These are phyloP conservation scores for Chiloscyllium plagiosum DNA, from an alignment of 2,113 vertebrate species.

Conservation along the genomic window DNA sequence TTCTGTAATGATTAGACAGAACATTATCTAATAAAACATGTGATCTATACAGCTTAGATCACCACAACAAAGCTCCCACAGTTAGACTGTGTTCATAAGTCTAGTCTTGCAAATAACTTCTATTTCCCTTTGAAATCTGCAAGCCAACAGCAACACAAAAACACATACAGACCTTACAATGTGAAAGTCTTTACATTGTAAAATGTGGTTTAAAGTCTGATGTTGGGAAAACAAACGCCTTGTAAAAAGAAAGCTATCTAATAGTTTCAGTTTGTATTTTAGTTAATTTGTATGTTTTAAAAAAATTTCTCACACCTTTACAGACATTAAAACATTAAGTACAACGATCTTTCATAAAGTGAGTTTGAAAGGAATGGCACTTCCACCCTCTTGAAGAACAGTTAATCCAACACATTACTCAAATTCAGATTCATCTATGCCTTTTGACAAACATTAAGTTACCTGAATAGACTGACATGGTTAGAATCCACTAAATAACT, in stretches of 20 bases:
- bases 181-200: not conserved
- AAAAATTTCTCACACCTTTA: not conserved
- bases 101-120: not conserved
- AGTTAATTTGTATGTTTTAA: not conserved
- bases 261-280: not conserved
- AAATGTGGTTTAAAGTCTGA: not conserved
- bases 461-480: not conserved
- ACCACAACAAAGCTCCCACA: not conserved
- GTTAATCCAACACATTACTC: not conserved
- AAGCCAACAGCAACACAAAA: not conserved
- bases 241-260: not conserved
- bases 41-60: not conserved
- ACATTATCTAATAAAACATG: not conserved
- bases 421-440: not conserved
- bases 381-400: not conserved
- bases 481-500: not conserved
- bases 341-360: not conserved
- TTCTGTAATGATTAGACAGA: constrained; percentile 61
- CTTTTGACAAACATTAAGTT: not conserved
- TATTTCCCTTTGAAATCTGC: not conserved
- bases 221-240: not conserved
- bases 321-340: not conserved
- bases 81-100: not conserved
- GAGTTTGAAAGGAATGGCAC: not conserved
- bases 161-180: not conserved